These are phyloP conservation scores for Pseudoips prasinana DNA, from an alignment of 2,888 invertebrate genomes.

Conservation along the genomic window DNA sequence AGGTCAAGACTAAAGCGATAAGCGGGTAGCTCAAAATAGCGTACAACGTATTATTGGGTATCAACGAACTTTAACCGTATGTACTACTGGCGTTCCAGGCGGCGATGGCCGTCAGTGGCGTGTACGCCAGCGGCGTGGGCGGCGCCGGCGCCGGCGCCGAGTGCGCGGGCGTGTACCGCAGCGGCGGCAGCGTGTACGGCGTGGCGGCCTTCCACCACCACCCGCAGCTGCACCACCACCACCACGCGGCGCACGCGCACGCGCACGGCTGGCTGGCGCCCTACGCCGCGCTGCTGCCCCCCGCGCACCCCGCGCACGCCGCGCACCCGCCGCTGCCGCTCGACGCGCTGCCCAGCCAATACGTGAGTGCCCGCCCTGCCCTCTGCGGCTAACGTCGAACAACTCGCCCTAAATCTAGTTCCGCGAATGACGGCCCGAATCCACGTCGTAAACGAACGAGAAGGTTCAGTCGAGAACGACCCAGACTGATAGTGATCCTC, in stretches of 20 bases:
- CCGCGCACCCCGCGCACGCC: conserved; percentile 61
- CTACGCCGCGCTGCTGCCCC: conserved; percentile 71
- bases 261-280: conserved; percentile 75
- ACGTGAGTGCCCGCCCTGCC: conserved; percentile 64
- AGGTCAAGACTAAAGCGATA: too few relatives aligned
- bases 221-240: conserved; percentile 70
- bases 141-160: conserved; percentile 61
- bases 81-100: too few relatives aligned
- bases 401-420: too few relatives aligned
- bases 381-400: conserved; percentile 20
- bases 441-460: conserved; percentile 24
- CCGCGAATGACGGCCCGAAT: conserved; percentile 16
- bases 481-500: conserved; percentile 64
- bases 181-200: conserved; percentile 69
- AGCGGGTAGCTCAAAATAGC: too few relatives aligned
- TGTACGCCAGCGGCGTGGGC: conserved; percentile 65
- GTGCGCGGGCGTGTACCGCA: conserved; percentile 71
- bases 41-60: too few relatives aligned
- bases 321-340: conserved; percentile 73
- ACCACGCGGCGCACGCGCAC: conserved; percentile 69
- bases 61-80: too few relatives aligned
- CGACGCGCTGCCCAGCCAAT: conserved; percentile 77
- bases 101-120: conserved; percentile 74
- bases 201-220: conserved; percentile 72
- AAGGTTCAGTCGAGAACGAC: conserved; percentile 60